These are phyloP conservation scores for Penelope pileata DNA, from an alignment of 2,113 vertebrate species.

Conservation along the genomic window DNA sequence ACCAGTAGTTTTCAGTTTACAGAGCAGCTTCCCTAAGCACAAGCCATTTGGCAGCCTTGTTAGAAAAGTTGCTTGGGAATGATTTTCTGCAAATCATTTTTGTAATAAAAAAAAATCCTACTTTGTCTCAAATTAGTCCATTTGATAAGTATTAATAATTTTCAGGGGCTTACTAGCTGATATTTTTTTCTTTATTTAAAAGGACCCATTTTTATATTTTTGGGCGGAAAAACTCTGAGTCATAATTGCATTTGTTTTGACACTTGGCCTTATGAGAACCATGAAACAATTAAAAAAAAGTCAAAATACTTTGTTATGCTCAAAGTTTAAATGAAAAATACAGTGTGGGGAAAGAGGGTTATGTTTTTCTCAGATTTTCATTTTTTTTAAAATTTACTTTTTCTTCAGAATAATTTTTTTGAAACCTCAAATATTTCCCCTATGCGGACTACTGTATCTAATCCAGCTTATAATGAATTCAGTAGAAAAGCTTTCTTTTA, in stretches of 20 bases:
- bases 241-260: background rate
- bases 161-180: background rate
- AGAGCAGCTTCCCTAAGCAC: background rate
- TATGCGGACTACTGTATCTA: background rate
- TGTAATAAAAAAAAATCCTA: background rate
- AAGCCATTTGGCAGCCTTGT: background rate
- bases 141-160: background rate
- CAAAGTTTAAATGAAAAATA: background rate
- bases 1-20: constrained; percentile 29
- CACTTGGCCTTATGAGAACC: background rate
- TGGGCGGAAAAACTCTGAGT: background rate
- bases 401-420: background rate
- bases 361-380: background rate
- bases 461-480: background rate
- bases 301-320: background rate
- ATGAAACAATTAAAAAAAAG: background rate
- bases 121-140: background rate
- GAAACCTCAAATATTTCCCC: background rate
- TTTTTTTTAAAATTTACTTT: background rate
- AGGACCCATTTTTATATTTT: background rate
- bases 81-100: background rate
- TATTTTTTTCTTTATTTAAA: background rate
- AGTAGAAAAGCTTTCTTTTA: background rate
- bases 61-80: background rate
- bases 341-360: background rate